Evolutionary conservation across 2,888 invertebrate species (phyloP).

Genomic region (Sabellastarte sp.): DNA sequence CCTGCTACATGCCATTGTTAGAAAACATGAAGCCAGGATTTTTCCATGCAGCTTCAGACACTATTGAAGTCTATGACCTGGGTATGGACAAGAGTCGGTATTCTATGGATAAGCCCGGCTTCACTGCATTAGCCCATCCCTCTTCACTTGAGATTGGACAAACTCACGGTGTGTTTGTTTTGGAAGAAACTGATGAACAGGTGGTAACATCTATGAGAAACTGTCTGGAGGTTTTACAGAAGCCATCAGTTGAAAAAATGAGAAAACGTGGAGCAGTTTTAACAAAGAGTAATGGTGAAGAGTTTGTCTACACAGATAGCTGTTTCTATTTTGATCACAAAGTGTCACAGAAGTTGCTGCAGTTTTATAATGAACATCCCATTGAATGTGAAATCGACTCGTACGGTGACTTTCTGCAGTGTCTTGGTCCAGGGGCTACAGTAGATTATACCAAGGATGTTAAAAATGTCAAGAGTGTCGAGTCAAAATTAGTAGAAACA

Average conservation of each 20-base stretch:
- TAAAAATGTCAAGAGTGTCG: slow-evolving; percentile 43
- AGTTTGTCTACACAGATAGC: slow-evolving; percentile 61
- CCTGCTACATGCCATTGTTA: slow-evolving; percentile 59
- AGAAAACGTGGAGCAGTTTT: slow-evolving; percentile 52
- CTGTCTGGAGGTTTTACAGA: slow-evolving; percentile 57
- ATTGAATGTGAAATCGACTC: slow-evolving; percentile 60
- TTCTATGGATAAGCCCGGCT: slow-evolving; percentile 46
- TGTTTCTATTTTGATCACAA: slow-evolving; percentile 59
- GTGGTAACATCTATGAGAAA: neutral
- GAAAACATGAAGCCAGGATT: slow-evolving; percentile 57
- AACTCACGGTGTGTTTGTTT: slow-evolving; percentile 61
- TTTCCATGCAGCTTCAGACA: slow-evolving; percentile 61
- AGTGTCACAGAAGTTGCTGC: slow-evolving; percentile 49
- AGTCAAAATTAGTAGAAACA: slow-evolving; percentile 39
- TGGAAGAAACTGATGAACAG: slow-evolving; percentile 29
- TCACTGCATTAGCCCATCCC: slow-evolving; percentile 61
- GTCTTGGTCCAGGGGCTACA: slow-evolving; percentile 51
- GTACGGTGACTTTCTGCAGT: slow-evolving; percentile 62
- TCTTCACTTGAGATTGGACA: slow-evolving; percentile 57
- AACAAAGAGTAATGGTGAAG: slow-evolving; percentile 7
- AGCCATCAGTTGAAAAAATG: slow-evolving; percentile 58
- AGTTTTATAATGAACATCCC: slow-evolving; percentile 46
- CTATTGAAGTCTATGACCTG: slow-evolving; percentile 56
- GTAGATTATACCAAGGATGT: slow-evolving; percentile 45
- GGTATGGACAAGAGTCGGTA: slow-evolving; percentile 32